Conservation (phyloP, 2,888 invertebrate species). For the Heteromyza rotundicornis region DNA sequence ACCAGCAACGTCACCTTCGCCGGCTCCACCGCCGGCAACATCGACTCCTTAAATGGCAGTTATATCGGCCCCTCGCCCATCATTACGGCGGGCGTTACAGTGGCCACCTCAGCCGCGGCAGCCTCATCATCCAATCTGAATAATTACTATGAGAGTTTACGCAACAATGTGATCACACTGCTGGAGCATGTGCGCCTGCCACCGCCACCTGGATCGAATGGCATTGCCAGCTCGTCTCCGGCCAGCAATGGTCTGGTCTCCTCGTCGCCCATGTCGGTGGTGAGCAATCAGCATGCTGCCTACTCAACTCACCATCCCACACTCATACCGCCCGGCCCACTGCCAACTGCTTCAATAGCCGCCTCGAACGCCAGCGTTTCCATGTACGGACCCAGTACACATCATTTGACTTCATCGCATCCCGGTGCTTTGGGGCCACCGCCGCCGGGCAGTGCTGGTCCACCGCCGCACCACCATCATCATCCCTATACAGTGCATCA, state of each 20-base stretch:
- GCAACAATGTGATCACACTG: constrained; percentile 90
- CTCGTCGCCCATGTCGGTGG: constrained; percentile 8
- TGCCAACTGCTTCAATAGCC: constrained; percentile 38
- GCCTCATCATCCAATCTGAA: constrained; percentile 72
- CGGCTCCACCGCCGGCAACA: constrained; percentile 31
- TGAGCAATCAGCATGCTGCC: constrained; percentile 26
- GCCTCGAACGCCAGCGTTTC: constrained; percentile 28
- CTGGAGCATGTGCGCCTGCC: constrained; percentile 90
- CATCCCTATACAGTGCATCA: constrained; percentile 55
- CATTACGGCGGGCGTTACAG: constrained; percentile 8
- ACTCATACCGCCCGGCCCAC: constrained; percentile 39
- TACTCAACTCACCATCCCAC: constrained; percentile 37
- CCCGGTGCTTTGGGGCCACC: constrained; percentile 31
- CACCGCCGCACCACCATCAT: constrained; percentile 37
- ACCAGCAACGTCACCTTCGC: constrained; percentile 27
- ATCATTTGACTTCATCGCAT: constrained; percentile 32
- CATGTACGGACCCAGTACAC: constrained; percentile 33
- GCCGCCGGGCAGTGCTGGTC: constrained; percentile 36
- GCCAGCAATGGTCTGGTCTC: constrained; percentile 9
- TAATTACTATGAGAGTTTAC: constrained; percentile 90
- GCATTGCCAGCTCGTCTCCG: constrained; percentile 30
- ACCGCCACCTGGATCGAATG: constrained; percentile 42
- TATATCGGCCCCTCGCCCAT: neutral
- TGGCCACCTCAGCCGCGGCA: constrained; percentile 10
- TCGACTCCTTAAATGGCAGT: constrained; percentile 14